Evolutionary conservation across 1,140 invertebrate genomes (phyloP).

Genomic region (Hyles euphorbiae): DNA sequence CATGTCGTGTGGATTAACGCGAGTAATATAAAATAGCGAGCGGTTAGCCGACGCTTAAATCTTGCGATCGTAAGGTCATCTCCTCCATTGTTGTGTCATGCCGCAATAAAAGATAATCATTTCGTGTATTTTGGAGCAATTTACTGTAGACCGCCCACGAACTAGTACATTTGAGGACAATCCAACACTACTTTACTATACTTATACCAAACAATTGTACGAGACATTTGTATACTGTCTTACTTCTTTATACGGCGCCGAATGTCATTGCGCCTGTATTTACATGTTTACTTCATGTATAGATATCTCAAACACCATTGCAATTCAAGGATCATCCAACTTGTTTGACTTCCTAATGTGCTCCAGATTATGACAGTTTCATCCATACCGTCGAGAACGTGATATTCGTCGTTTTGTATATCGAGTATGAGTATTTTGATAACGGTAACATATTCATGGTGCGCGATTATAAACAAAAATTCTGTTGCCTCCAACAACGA

Average conservation of each 20-base stretch:
- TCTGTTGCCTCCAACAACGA: conserved; percentile 25
- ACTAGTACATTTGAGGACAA: conserved; percentile 30
- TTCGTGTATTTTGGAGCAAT: conserved; percentile 60
- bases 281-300: conserved; percentile 2
- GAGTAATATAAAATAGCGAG: conserved; percentile 37
- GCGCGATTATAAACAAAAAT: conserved; percentile 28
- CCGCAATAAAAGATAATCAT: conserved; percentile 56
- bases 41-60: conserved; percentile 26
- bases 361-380: conserved; percentile 2
- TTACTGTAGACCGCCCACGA: conserved; percentile 44
- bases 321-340: conserved; percentile 22
- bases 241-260: background rate
- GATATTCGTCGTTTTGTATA: conserved; percentile 2
- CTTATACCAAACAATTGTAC: background rate
- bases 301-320: conserved; percentile 13
- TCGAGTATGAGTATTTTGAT: conserved; percentile 30
- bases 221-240: background rate
- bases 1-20: conserved; percentile 18
- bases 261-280: conserved; percentile 1
- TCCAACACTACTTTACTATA: conserved; percentile 3
- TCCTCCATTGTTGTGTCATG: conserved; percentile 54
- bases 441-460: conserved; percentile 38
- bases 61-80: conserved; percentile 50
- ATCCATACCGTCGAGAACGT: background rate
- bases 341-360: conserved; percentile 14